Conservation (phyloP, 2,113 vertebrate genomes). For the Andinoacara biseriatus region DNA sequence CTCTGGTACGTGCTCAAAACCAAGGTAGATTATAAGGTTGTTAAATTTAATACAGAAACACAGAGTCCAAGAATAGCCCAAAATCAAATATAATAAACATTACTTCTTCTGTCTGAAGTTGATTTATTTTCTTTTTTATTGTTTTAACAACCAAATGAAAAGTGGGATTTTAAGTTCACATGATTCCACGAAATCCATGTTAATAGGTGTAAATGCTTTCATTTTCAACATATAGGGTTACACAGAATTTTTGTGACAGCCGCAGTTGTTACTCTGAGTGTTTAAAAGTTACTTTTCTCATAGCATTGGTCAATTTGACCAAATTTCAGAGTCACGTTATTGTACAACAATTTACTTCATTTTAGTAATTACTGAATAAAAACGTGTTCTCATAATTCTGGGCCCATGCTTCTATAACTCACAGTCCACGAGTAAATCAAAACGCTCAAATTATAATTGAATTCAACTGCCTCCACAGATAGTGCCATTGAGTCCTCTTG, state of each 20-base stretch:
- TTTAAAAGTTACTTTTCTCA: not conserved
- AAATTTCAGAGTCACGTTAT: not conserved
- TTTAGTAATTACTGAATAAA: not conserved
- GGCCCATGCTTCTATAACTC: accelerated
- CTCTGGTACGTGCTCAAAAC: not conserved
- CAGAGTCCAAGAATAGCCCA: not conserved
- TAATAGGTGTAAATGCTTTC: not conserved
- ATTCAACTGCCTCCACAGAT: not conserved
- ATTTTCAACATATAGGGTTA: not conserved
- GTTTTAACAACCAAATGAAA: not conserved
- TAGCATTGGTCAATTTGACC: not conserved
- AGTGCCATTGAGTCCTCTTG: too few relatives aligned
- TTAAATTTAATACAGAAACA: not conserved
- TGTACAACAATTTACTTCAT: not conserved
- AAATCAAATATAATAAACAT: too few relatives aligned
- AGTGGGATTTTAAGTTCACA: not conserved
- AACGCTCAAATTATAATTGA: not conserved
- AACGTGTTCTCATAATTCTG: not conserved
- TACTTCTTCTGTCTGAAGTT: not conserved
- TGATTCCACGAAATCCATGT: not conserved
- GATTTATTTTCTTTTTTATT: not conserved
- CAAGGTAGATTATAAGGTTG: not conserved
- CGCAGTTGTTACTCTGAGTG: accelerated
- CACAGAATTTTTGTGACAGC: not conserved
- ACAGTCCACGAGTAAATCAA: not conserved